Evolutionary conservation across 2,888 invertebrate species (phyloP).

Genomic region (Macrosiphum euphorbiae): DNA sequence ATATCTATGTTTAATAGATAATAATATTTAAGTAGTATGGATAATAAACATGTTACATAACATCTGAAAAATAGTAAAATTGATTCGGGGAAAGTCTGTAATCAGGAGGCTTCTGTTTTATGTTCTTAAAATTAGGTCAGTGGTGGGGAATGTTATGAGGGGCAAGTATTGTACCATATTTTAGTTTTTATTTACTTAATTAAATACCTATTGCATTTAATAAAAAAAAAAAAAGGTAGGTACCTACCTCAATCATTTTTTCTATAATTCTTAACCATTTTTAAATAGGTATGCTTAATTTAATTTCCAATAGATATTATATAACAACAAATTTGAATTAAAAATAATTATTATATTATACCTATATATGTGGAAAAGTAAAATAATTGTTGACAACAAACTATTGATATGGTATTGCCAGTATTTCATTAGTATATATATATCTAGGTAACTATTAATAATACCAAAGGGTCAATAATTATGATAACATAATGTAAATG

Average conservation of each 20-base stretch:
- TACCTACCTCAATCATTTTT: background rate
- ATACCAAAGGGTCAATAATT: background rate
- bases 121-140: background rate
- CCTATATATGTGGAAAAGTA: background rate
- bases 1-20: background rate
- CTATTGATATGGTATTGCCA: background rate
- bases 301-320: background rate
- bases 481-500: slow-evolving; percentile 7
- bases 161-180: background rate
- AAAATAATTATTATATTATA: background rate
- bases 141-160: background rate
- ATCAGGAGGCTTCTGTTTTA: background rate
- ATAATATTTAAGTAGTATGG: background rate
- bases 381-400: background rate
- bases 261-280: background rate
- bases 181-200: background rate
- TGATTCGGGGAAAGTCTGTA: background rate
- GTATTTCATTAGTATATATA: slow-evolving; percentile 11
- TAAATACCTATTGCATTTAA: background rate
- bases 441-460: slow-evolving; percentile 19
- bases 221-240: background rate
- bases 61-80: background rate
- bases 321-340: background rate
- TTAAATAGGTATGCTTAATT: slow-evolving; percentile 1
- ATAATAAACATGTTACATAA: background rate